A percentile compares a stretch with the other conserved stretches of the same genome.
Evolutionary conservation across 37 sponge, comb jelly and placozoan species (phyloP).

Genomic region (Hormiphora californensis): DNA sequence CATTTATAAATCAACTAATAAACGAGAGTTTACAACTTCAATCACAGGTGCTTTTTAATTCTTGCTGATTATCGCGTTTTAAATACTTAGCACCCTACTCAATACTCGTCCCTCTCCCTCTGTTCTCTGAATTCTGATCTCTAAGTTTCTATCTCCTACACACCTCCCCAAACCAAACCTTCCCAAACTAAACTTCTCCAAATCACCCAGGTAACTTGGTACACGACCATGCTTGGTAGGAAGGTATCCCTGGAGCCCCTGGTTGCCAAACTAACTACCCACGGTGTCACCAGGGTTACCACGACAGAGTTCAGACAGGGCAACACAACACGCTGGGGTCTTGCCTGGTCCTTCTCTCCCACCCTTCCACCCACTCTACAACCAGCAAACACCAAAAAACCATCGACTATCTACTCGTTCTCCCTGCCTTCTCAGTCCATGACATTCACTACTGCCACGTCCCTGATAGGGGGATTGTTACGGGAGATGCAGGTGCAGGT

Average conservation of each 20-base stretch:
- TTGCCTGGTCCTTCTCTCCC: conserved; percentile 79
- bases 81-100: too few relatives aligned
- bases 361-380: conserved; percentile 3
- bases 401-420: conserved; percentile 4
- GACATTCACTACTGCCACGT: neutral
- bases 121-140: too few relatives aligned
- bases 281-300: conserved; percentile 58
- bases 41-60: too few relatives aligned
- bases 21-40: conserved; percentile 72
- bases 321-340: conserved; percentile 79
- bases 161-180: too few relatives aligned
- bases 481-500: conserved; percentile 10
- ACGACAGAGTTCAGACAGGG: conserved; percentile 51
- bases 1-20: conserved; percentile 75
- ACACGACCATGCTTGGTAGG: conserved; percentile 92
- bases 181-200: too few relatives aligned
- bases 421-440: neutral
- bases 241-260: conserved; percentile 69
- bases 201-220: conserved; percentile 70
- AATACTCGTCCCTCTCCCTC: too few relatives aligned
- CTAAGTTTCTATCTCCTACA: too few relatives aligned
- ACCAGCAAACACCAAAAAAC: neutral
- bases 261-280: conserved; percentile 52
- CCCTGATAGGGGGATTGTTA: neutral
- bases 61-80: too few relatives aligned